Evolutionary conservation across 2,797 vertebrate species (phyloP).

Genomic region (Odontamblyopus lacepedii): DNA sequence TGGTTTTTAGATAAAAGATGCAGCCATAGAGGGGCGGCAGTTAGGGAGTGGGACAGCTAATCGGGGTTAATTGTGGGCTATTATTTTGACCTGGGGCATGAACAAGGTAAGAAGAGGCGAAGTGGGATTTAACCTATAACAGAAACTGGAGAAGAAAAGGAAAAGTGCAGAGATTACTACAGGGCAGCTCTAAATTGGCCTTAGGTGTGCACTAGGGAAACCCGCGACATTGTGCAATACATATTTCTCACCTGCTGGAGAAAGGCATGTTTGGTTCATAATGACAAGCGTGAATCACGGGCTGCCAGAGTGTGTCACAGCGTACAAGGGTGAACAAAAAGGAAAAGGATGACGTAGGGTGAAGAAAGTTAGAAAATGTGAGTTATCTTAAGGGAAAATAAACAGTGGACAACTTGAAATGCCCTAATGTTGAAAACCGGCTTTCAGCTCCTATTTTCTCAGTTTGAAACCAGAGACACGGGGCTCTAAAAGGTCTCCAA

Average conservation of each 20-base stretch:
- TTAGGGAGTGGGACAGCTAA: constrained; percentile 64
- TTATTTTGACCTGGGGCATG: constrained; percentile 74
- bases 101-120: constrained; percentile 62
- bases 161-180: constrained; percentile 34
- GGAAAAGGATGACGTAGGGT: constrained; percentile 43
- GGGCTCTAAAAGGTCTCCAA: constrained; percentile 63
- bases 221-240: constrained; percentile 47
- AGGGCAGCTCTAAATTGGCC: constrained; percentile 22
- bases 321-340: constrained; percentile 27
- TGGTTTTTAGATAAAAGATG: constrained; percentile 49
- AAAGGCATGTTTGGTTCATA: constrained; percentile 68
- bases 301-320: constrained; percentile 54
- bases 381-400: constrained; percentile 25
- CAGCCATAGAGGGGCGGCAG: constrained; percentile 36
- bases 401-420: constrained; percentile 39
- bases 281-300: constrained; percentile 73
- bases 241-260: constrained; percentile 78
- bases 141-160: constrained; percentile 25
- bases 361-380: constrained; percentile 34
- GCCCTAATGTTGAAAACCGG: constrained; percentile 62
- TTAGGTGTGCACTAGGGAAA: constrained; percentile 43
- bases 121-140: constrained; percentile 12
- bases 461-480: constrained; percentile 71
- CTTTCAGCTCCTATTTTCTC: constrained; percentile 79
- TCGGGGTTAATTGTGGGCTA: constrained; percentile 78